Percentiles rank a stretch among this genome's conserved stretches.
These are phyloP conservation scores for Mobula birostris DNA, from an alignment of 2,113 vertebrate species.

Conservation along the genomic window DNA sequence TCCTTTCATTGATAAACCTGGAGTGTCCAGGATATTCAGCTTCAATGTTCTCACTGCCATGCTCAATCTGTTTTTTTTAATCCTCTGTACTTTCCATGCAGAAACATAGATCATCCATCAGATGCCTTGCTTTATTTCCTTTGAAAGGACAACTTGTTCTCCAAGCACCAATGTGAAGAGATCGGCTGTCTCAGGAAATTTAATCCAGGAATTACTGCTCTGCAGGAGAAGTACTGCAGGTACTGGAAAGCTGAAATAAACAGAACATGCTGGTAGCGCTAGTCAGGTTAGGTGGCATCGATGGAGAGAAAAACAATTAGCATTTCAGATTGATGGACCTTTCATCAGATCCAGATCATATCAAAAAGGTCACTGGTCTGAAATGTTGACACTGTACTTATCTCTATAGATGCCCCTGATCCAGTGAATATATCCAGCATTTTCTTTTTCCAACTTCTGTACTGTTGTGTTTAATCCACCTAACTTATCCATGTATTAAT, in stretches of 20 bases:
- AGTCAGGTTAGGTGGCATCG: too few species aligned
- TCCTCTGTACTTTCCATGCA: background rate
- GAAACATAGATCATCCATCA: background rate
- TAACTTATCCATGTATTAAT: background rate
- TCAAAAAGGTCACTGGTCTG: too few species aligned
- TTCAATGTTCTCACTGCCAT: background rate
- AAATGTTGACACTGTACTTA: too few species aligned
- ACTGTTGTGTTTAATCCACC: background rate
- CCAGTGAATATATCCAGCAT: too few species aligned
- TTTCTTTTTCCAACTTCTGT: too few species aligned
- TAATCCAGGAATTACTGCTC: background rate
- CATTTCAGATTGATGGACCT: too few species aligned
- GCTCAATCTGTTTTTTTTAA: background rate
- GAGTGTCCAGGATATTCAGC: background rate
- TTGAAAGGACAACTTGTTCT: background rate
- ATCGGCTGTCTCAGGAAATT: background rate
- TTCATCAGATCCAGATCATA: too few species aligned
- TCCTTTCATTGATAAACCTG: background rate
- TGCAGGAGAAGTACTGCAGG: background rate
- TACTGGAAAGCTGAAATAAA: too few species aligned
- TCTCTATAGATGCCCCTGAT: too few species aligned
- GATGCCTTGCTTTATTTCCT: background rate
- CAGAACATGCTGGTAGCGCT: too few species aligned
- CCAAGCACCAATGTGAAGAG: background rate
- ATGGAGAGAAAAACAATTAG: too few species aligned